Evolutionary conservation across 2,113 vertebrate genomes (phyloP), one percentile per base, ranked within the genome.

Genomic region (Dromas ardeola): DNA sequence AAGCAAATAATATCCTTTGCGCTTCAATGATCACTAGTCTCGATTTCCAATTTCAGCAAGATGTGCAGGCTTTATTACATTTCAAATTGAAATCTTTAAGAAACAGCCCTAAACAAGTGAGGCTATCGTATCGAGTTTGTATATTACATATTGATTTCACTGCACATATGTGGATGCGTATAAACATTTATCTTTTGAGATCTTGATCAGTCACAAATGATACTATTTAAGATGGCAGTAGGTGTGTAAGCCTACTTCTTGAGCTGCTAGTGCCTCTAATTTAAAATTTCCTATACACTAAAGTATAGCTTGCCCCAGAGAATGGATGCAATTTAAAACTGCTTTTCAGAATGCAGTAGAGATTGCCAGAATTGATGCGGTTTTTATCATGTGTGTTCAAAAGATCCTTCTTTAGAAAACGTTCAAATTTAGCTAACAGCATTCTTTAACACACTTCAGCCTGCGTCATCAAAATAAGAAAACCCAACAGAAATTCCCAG

Each of bases 1-100:
- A 97, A 96, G 93, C 91, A 96, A 93, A 96, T 97, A 87, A 96
- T 87, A 80, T 78, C 81, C 94, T 90, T 95, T 2, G 55, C 93
- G 95, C 95, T 94, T 94, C 94, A 83, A 3, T 96, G 95, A 92
- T 94, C 76, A 94, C 55, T 38, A 92, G 53, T 90, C 82, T 90
- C 7, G 1, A 94, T 94, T 94, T 93, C 66, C 72, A 71, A 96
- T 96, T 96, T 88, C 90, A 92, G 85, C 80, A 94, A 93, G 95
- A 88, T 69, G 49, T 78, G 52, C 86, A 79, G 80, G 45, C 66
- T 95, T 87, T 88, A 73, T 79, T 95, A 81, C 62, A 88, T 90
- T 95, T 87, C 83, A 82, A 81, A 90, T 81, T 38, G 74, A 78
- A 90, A 61, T 55, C 78, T 96, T 89, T 85, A 85, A 76, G 69